Conservation (phyloP, 1,140 invertebrate genomes). For the Uloborus diversus region DNA sequence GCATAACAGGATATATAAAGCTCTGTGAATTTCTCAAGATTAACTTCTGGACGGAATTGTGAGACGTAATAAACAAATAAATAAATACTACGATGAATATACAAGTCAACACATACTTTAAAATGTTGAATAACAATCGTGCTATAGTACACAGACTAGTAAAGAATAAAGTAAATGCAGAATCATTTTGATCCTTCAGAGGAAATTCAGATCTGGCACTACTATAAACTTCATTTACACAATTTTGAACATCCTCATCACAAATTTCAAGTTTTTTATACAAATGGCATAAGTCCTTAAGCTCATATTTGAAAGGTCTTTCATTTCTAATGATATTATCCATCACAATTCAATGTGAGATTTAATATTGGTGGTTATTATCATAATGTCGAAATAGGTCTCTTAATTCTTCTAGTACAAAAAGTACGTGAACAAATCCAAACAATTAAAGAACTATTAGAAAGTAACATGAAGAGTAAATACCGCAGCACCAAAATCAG, state of each 20-base stretch:
- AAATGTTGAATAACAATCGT: background rate
- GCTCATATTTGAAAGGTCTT: too few species aligned
- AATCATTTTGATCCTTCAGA: background rate
- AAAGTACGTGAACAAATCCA: too few species aligned
- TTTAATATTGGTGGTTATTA: too few species aligned
- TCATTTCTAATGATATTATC: too few species aligned
- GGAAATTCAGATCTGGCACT: background rate
- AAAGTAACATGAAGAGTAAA: too few species aligned
- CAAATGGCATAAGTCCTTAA: too few species aligned
- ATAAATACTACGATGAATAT: conserved; percentile 60
- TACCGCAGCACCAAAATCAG: too few species aligned
- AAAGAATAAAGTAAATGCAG: background rate
- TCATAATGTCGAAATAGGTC: too few species aligned
- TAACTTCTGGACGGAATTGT: conserved; percentile 69
- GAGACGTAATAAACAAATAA: conserved; percentile 63
- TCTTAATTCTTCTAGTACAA: too few species aligned
- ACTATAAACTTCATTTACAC: conserved; percentile 12
- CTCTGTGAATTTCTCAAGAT: conserved; percentile 74
- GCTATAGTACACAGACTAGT: background rate
- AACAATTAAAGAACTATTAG: too few species aligned
- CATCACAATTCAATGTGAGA: too few species aligned
- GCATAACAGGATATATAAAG: conserved; percentile 75
- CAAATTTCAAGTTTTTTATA: too few species aligned
- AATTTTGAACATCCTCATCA: background rate
- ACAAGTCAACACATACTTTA: conserved; percentile 16